Base-by-base conservation (phyloP, 1,140 invertebrate species). In the Thaumetopoea pityocampa region DNA sequence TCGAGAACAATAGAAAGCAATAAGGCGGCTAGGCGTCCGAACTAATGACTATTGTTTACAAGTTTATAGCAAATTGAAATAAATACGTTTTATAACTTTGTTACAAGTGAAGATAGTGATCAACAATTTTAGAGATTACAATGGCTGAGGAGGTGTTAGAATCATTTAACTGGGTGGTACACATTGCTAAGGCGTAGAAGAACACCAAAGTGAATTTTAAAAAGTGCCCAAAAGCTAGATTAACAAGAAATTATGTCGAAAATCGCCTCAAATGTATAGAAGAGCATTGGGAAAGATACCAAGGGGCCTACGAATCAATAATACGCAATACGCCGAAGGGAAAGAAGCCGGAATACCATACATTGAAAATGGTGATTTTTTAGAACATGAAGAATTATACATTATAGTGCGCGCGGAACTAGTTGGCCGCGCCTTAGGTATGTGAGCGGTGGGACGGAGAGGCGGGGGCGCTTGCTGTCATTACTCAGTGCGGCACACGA, bases 201-300 rank as follows among this genome's bases (percentile, higher is more conserved):
- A 44, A 44, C 17, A 51, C 40, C 8, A 29, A 40, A 4, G 15
- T 18, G 6, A 43, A 50, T 16, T 22, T 51, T 6, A 51, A 51
- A 28, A 51, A 51, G 29, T 44, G 22, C 9, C 35, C 40, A 2
- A 51, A 51, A n/a, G 12, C 27, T 6, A 43, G 48, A 40, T 44
- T 51, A 51, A 35, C 48, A 0, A 20, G 1, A 29, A 43, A 43
- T 20, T 44, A 44, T 7, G 8, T 44, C 8, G 47, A 50, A 42
- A 4, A 34, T 4, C 47, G 47, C 3, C 5, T 43, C 0, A 37
- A 50, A 14, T 22, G 27, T 22, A 20, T 50, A 9, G 40, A 50
- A 32, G 33, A 38, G 2, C 28, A 50, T 9, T 38, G 35, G 40
- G 27, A 9, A 0, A 15, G 38, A 28, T 50, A 43, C 16, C 33